Base-by-base conservation (phyloP, 2,888 invertebrate species). In the Drosophila kokeensis region DNA sequence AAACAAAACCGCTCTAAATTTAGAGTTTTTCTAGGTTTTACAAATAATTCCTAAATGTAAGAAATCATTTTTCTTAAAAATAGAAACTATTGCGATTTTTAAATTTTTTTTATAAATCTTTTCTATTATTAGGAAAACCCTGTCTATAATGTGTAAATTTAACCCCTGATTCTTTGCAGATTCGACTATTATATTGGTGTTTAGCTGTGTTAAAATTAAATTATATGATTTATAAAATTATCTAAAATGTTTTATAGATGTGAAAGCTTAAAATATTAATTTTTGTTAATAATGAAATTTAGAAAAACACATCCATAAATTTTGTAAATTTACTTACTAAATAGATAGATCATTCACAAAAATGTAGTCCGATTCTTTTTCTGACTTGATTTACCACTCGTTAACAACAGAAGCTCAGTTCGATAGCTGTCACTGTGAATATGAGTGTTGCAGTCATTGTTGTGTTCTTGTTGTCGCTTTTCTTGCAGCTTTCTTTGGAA, bases 381-480 rank as follows among this genome's bases (percentile, higher is more conserved):
- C 45, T 45, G 45, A 45, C 13, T 15, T 4, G 21, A 21, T 45
- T 45, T 2, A 11, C 27, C 36, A 24, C 15, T 50, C 32, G 57
- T 36, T 61, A 70, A 55, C 70, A 64, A 61, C 52, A 69, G 29
- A 68, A 49, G 49, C 72, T 65, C 40, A 62, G 59, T 55, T 60
- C 60, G 66, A 64, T 70, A 77, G 73, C 73, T 77, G 73, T 42
- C 73, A 64, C 36, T 50, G 50, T 32, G 49, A 34, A 60, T 58
- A 55, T 42, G 55, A 45, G 64, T 53, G 50, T 58, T 30, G 10
- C n/a, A 52, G 40, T 57, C 29, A 13, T 53, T 34, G 18, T 54
- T 15, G 34, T 53, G 18, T 53, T 24, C 15, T 13, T 34, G 38
- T 40, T 27, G 30, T 40, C 10, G 62, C 15, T 42, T 40, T 27